These are phyloP conservation scores for Mormyrops attenuatus DNA, from an alignment of 2,797 vertebrate genomes.

Conservation along the genomic window DNA sequence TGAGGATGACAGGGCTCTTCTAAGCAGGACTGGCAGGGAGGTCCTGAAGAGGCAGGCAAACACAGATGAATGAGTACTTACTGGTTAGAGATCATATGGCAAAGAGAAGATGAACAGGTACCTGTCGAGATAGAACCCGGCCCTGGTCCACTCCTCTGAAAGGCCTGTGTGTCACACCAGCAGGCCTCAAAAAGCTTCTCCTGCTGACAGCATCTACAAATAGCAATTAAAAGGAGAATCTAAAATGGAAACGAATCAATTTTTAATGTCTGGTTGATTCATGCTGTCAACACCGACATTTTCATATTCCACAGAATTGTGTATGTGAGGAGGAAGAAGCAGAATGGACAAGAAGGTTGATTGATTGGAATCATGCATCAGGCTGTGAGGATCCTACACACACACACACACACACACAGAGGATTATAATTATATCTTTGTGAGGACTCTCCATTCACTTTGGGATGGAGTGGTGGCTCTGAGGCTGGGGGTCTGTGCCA, in stretches of 20 bases:
- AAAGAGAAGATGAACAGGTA: not conserved
- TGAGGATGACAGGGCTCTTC: not conserved
- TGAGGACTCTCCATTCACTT: too few species aligned
- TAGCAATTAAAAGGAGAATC: constrained; percentile 67
- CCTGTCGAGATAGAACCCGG: not conserved
- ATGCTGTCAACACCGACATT: constrained; percentile 49
- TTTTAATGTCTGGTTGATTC: constrained; percentile 65
- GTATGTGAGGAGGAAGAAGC: constrained; percentile 36
- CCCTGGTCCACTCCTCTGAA: constrained; percentile 38
- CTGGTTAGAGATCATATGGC: not conserved
- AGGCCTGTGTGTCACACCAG: constrained; percentile 47
- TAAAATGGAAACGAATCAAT: constrained; percentile 65
- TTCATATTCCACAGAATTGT: constrained; percentile 40
- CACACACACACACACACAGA: too few species aligned
- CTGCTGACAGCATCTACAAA: constrained; percentile 53
- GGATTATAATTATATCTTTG: too few species aligned
- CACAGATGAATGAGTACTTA: not conserved
- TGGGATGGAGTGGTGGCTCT: too few species aligned
- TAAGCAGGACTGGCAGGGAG: not conserved
- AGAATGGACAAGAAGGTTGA: not conserved
- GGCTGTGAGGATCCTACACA: not conserved
- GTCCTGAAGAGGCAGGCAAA: constrained; percentile 12
- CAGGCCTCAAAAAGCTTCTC: constrained; percentile 57
- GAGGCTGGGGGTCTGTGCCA: too few species aligned
- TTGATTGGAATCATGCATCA: not conserved